These are phyloP conservation scores for Takifugu rubripes DNA, from an alignment of 2,797 vertebrate genomes.

Conservation along the genomic window DNA sequence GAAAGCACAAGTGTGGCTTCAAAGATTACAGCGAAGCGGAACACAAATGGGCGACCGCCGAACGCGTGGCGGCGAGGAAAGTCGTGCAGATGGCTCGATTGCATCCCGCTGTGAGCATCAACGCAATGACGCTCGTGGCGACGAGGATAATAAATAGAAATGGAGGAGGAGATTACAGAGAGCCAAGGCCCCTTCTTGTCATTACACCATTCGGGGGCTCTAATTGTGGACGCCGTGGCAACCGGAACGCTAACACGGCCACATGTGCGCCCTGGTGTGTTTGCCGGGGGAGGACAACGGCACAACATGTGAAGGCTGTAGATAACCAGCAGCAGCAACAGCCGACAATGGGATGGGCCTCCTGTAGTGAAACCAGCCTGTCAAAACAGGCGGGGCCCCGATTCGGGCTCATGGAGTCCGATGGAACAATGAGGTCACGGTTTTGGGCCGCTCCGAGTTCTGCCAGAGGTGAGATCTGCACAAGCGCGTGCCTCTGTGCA, in stretches of 20 bases:
- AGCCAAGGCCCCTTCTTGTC: conserved; percentile 62
- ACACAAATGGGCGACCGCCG: conserved; percentile 38
- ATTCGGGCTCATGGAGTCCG: conserved; percentile 13
- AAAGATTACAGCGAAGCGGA: conserved; percentile 36
- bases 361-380: conserved; percentile 12
- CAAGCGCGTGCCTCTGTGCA: not conserved
- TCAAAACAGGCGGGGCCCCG: conserved; percentile 9
- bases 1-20: conserved; percentile 22
- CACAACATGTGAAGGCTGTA: conserved; percentile 17
- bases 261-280: conserved; percentile 33
- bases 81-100: conserved; percentile 56
- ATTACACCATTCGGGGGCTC: conserved; percentile 66
- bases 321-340: conserved; percentile 42
- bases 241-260: conserved; percentile 39
- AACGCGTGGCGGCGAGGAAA: conserved; percentile 55
- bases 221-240: conserved; percentile 68
- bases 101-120: conserved; percentile 56
- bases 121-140: conserved; percentile 57
- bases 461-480: conserved; percentile 7
- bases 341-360: conserved; percentile 14
- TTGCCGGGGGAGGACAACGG: conserved; percentile 1
- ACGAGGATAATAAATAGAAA: conserved; percentile 75
- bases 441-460: conserved; percentile 5
- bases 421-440: conserved; percentile 34
- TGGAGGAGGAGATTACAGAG: conserved; percentile 70